Conservation (phyloP, 2,113 vertebrate genomes). For the Sceloporus tristichus region DNA sequence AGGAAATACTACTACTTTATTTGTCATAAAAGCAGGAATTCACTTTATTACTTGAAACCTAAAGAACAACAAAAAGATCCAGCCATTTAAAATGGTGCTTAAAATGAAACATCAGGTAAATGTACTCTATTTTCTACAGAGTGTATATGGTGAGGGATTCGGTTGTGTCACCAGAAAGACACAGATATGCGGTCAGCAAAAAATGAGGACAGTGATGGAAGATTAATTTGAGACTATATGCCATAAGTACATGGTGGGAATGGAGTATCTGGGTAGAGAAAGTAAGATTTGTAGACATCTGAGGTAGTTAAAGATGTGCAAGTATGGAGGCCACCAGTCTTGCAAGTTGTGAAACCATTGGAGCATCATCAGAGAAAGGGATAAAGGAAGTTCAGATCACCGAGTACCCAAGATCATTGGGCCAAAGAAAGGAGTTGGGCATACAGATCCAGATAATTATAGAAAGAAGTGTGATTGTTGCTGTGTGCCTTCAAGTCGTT, state of each 20-base stretch:
- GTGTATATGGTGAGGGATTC: background rate
- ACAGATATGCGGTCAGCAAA: background rate
- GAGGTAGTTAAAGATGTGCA: background rate
- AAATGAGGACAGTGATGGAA: background rate
- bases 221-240: background rate
- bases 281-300: background rate
- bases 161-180: background rate
- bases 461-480: too few relatives aligned
- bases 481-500: too few relatives aligned
- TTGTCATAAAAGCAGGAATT: background rate
- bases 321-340: background rate
- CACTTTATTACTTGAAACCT: background rate
- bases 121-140: too few relatives aligned
- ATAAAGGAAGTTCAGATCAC: background rate
- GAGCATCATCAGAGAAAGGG: background rate
- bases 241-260: background rate
- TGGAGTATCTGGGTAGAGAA: background rate
- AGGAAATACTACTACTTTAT: background rate
- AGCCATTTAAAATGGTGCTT: background rate
- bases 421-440: background rate
- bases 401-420: background rate
- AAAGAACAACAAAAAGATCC: background rate
- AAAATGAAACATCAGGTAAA: conserved; percentile 24
- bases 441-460: background rate
- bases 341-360: background rate